phyloP scores from a whole-genome alignment of 2,797 vertebrate genomes.

The Rhinoraja longicauda region DNA sequence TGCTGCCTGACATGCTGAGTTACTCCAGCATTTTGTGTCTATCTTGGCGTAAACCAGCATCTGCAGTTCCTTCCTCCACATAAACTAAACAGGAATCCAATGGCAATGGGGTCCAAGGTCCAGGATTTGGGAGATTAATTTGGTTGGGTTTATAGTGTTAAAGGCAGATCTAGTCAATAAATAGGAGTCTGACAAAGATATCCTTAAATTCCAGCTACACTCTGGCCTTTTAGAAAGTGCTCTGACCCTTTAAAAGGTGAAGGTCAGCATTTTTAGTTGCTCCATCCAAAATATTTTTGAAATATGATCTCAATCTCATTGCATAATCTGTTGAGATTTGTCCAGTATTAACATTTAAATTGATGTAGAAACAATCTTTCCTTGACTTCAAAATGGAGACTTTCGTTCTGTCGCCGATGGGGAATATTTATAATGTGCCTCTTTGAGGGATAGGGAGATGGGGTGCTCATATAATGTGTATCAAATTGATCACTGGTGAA shows the following conservation, averaged over 20 bases:
- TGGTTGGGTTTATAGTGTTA: too few species aligned
- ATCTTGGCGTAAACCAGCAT: too few species aligned
- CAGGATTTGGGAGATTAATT: too few species aligned
- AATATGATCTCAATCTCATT: background rate
- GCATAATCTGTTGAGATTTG: background rate
- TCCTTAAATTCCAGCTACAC: background rate
- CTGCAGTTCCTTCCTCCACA: too few species aligned
- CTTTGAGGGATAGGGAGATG: background rate
- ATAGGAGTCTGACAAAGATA: too few species aligned
- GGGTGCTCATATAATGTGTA: background rate
- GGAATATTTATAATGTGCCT: background rate
- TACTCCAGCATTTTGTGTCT: too few species aligned
- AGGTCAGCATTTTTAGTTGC: background rate
- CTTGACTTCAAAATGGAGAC: background rate
- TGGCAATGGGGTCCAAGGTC: too few species aligned
- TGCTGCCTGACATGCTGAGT: too few species aligned
- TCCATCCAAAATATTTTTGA: background rate
- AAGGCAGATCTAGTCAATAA: too few species aligned
- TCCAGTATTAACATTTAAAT: background rate
- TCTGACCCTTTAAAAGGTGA: background rate
- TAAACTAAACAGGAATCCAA: too few species aligned
- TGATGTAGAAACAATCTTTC: background rate
- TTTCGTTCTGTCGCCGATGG: background rate
- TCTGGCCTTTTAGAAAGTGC: background rate
- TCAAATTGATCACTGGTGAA: background rate